phyloP scores from a whole-genome alignment of 2,888 invertebrate species.

The Erebia ligea region DNA sequence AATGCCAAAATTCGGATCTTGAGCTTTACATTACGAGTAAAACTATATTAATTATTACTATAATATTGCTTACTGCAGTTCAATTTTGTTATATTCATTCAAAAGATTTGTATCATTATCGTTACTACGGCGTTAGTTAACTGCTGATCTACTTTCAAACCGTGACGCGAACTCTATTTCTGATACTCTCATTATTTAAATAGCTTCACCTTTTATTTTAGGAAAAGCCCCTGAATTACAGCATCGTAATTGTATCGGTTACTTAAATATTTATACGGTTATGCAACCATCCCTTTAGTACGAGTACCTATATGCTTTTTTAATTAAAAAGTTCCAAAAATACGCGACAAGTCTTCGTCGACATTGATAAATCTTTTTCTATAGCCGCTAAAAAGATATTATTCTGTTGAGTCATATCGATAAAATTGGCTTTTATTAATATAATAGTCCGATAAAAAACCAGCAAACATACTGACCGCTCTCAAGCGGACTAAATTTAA shows the following conservation, averaged over 20 bases:
- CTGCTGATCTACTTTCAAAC: slow-evolving; percentile 59
- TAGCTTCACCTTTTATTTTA: slow-evolving; percentile 73
- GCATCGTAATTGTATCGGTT: slow-evolving; percentile 37
- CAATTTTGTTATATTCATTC: slow-evolving; percentile 52
- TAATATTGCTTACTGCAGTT: too few relatives aligned
- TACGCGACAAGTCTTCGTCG: slow-evolving; percentile 36
- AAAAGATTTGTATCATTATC: slow-evolving; percentile 7
- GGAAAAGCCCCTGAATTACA: slow-evolving; percentile 67
- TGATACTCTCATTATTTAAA: slow-evolving; percentile 67
- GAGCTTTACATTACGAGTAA: background rate
- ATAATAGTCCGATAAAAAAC: slow-evolving; percentile 33
- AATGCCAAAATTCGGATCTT: too few relatives aligned
- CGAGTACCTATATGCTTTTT: slow-evolving; percentile 15
- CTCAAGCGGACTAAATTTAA: slow-evolving; percentile 69
- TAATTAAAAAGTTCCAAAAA: slow-evolving; percentile 49
- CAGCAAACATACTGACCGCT: slow-evolving; percentile 51
- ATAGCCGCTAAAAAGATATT: slow-evolving; percentile 24
- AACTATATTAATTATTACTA: background rate
- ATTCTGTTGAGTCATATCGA: slow-evolving; percentile 34
- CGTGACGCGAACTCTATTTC: slow-evolving; percentile 73
- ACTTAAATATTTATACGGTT: slow-evolving; percentile 14
- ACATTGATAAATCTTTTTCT: slow-evolving; percentile 29
- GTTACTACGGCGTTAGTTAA: slow-evolving; percentile 51
- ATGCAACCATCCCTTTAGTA: slow-evolving; percentile 16
- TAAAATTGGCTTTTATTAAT: slow-evolving; percentile 32